Evolutionary conservation across 2,888 invertebrate species (phyloP), one percentile per base, ranked within the genome.

Genomic region (Spilarctia lutea): DNA sequence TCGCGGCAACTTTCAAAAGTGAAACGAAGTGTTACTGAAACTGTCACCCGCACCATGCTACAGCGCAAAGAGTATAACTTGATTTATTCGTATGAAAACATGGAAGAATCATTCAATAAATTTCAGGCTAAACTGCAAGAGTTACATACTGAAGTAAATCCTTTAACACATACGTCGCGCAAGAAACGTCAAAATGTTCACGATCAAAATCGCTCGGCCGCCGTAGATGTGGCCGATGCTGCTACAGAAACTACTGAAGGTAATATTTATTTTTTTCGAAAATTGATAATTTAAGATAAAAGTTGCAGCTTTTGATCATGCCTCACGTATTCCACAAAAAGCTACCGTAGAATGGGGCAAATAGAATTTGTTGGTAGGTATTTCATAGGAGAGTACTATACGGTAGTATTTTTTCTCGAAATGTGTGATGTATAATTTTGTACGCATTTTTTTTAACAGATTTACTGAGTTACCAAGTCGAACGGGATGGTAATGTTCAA

Each of bases 131-230:
- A 92, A 80, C 76, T 94, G 35, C 83, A 87, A 69, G 91, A 92
- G 71, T 82, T 90, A 27, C 85, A 89, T 71, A 86, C 86, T 0
- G 87, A 88, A 24, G 79, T 68, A 7, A 82, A 76, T 60, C 73
- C 76, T 74, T 69, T 86, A 56, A 69, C 86, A 13, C 87, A 85
- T 8, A 83, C 91, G 0, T 83, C 85, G 7, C 93, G 94, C 24
- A 92, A 90, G 86, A 93, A 91, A 80, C 90, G 96, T 0, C 95
- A 92, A 66, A 91, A 86, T 20, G 48, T 88, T 20, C 93, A 95
- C 87, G 96, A 96, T 83, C 89, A 88, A 79, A 90, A 91, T 83
- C 85, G 94, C 1, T 68, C 81, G 27, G 75, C 89, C 3, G 45
- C 75, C 0, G 65, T 79, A 3, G 85, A 84, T 3, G 74, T 86